Base-by-base conservation (phyloP, 2,888 invertebrate species). In the Diarsia mendica region DNA sequence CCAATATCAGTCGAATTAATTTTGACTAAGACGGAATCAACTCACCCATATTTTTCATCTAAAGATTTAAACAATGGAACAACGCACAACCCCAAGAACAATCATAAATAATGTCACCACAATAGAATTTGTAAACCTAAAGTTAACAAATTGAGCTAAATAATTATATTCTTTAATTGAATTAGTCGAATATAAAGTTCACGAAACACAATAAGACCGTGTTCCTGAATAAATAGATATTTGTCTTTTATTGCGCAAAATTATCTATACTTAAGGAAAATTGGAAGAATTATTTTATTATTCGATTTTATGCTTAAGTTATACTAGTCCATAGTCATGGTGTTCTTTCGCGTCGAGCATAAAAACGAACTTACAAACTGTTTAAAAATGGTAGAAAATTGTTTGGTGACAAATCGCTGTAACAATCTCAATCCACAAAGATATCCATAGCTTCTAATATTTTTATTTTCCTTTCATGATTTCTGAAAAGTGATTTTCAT, bases 81-180 rank as follows among this genome's bases (percentile, higher is more conserved):
- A 93, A 93, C 92, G 91, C 95, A 96, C 96, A 95, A 96, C 95
- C 95, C 89, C 91, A 88, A 91, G 90, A 92, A 91, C 90, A 85
- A 92, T 92, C 89, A 90, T 88, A 82, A 75, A 85, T 86, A 90
- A 91, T 90, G 87, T 90, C 82, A 89, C 88, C 89, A 85, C 90
- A 87, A 91, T 93, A 93, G 76, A 92, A 93, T 94, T 92, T 93
- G 91, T 91, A 87, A 94, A 94, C 92, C 89, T 93, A 94, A 94
- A 92, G 90, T 92, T 89, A 95, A 94, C 94, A 93, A 92, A 94
- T 94, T 95, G 94, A 95, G 93, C 94, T 94, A 93, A 93, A 93
- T 89, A 88, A 85, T 84, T 86, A 79, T 84, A 82, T 77, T 79
- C 65, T 77, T 88, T 85, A 88, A 87, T 87, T 87, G 80, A 89